phyloP scores from a whole-genome alignment of 2,888 invertebrate species.

The Lepidonotus clava region DNA sequence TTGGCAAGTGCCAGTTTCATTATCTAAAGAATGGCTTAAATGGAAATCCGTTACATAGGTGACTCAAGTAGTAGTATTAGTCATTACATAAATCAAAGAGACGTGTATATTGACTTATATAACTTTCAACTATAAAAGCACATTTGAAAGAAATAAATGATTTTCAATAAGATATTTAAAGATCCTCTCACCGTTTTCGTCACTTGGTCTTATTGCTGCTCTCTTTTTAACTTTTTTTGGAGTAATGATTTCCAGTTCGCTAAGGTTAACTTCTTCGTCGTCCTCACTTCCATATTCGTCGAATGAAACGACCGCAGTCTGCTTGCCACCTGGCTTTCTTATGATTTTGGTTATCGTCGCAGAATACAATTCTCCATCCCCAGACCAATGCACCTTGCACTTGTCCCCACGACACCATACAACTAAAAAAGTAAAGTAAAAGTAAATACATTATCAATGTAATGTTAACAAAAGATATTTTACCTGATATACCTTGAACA shows the following conservation, averaged over 20 bases:
- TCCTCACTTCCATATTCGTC: conserved; percentile 4
- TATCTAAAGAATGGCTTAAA: too few relatives aligned
- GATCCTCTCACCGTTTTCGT: neutral
- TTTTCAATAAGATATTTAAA: neutral
- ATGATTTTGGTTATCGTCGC: neutral
- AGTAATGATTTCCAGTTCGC: neutral
- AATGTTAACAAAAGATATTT: too few relatives aligned
- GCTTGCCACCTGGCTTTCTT: neutral
- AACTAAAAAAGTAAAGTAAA: too few relatives aligned
- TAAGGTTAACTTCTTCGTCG: conserved; percentile 13
- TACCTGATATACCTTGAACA: too few relatives aligned
- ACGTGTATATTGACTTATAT: too few relatives aligned
- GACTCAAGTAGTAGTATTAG: too few relatives aligned
- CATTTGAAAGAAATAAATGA: neutral
- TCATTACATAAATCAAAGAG: too few relatives aligned
- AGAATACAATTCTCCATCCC: conserved; percentile 21
- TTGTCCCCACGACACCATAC: conserved; percentile 50
- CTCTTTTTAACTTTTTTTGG: too few relatives aligned
- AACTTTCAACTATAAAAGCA: too few relatives aligned
- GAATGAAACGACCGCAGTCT: neutral
- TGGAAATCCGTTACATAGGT: too few relatives aligned
- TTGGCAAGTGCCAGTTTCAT: too few relatives aligned
- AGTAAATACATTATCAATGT: too few relatives aligned
- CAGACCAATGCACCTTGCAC: conserved; percentile 44
- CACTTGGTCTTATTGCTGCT: neutral